Evolutionary conservation across 2,797 vertebrate species (phyloP).

Genomic region (Hydrophis major): DNA sequence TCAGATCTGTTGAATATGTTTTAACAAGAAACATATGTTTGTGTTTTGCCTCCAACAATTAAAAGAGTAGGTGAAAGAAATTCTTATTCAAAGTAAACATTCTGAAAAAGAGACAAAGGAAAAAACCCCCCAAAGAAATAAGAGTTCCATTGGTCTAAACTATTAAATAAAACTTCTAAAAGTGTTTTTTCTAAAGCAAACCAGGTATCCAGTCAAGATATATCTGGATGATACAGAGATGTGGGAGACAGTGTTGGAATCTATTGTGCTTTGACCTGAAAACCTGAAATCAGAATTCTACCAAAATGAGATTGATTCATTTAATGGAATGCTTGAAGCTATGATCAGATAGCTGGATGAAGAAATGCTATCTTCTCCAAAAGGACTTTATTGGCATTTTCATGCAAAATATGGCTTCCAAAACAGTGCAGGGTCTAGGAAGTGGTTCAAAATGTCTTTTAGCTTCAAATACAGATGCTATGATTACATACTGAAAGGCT

Average conservation of each 20-base stretch:
- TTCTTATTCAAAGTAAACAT: not conserved
- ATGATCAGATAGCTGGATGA: not conserved
- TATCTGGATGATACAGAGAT: not conserved
- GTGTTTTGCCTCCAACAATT: slow-evolving; percentile 10
- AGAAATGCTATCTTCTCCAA: slow-evolving; percentile 13
- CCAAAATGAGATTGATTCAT: not conserved
- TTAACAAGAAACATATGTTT: slow-evolving; percentile 4
- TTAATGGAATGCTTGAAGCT: not conserved
- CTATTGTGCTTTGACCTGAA: not conserved
- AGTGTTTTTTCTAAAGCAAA: not conserved
- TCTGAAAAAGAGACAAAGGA: not conserved
- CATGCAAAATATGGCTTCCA: not conserved
- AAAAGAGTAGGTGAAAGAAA: not conserved
- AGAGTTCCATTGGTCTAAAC: not conserved
- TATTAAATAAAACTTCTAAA: not conserved
- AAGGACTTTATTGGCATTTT: not conserved
- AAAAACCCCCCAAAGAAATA: not conserved
- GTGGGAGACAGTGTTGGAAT: not conserved
- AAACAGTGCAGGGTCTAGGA: not conserved
- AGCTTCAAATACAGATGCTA: not conserved
- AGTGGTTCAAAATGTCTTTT: not conserved
- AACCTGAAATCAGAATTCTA: not conserved
- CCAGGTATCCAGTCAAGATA: not conserved
- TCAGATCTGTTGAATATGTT: slow-evolving; percentile 1
- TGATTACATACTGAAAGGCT: not conserved